Evolutionary conservation across 2,797 vertebrate genomes (phyloP), one percentile per base, ranked within the genome.

Genomic region (Pseudotriccus pelzelni): DNA sequence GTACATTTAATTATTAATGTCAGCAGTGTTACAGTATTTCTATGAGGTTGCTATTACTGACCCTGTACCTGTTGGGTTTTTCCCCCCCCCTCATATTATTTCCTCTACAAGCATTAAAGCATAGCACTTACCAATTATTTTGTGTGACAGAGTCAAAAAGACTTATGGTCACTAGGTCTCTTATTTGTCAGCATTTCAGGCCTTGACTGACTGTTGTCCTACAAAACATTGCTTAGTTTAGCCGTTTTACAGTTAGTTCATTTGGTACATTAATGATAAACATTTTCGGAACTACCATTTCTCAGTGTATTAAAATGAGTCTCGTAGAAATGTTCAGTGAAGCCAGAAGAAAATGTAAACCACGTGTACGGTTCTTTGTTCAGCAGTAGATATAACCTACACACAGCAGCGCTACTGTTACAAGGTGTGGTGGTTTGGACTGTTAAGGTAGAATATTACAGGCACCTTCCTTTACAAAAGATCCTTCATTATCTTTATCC

Each of bases 1-100:
- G 95, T 98, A 97, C 95, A 94, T 96, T 99, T 97, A 98, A 98
- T 98, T 98, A 99, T 99, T 98, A 97, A 99, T 98, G 97, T 41
- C 94, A 97, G 91, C 97, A 98, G 97, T 98, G 97, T 98, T 97
- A 97, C 94, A 95, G 96, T 98, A 97, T 97, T 96, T 96, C 91
- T 97, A 63, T 95, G 97, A 98, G 97, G 97, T 97, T 97, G 94
- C 87, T 97, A 49, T 87, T 84, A 91, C 97, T 98, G 98, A 98
- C 98, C 97, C 95, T 95, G 68, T 96, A 97, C 93, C 91, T 96
- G 95, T 97, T 97, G 94, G 90, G 21, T 41, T 85, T 78, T 78
- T 15, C 1, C 2, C 21, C 23, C 60, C 52, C 55, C 39, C 39
- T 34, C 73, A 15, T 91, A 63, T 93, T 90, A 52, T 95, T 94